Evolutionary conservation across 2,797 vertebrate genomes (phyloP).

Genomic region (Carcharodon carcharias): DNA sequence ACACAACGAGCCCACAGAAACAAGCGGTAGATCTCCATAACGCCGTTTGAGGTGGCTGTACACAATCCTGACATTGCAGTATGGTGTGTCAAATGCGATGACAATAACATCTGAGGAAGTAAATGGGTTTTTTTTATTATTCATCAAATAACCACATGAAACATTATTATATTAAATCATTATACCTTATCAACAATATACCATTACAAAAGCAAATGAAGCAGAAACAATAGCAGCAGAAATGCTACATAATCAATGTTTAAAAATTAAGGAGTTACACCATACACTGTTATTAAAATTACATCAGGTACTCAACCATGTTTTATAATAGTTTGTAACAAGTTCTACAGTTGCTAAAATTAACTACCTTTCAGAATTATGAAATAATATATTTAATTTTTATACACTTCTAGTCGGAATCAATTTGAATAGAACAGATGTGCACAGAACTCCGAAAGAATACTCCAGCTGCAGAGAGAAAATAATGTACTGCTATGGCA

Average conservation of each 20-base stretch:
- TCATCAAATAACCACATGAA: background rate
- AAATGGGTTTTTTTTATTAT: background rate
- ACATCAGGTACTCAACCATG: background rate
- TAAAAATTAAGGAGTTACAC: background rate
- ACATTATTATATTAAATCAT: background rate
- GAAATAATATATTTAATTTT: slow-evolving; percentile 1
- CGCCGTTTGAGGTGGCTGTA: too few species aligned
- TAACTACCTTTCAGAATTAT: background rate
- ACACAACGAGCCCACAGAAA: too few species aligned
- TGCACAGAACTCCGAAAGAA: background rate
- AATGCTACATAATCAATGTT: background rate
- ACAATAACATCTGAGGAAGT: background rate
- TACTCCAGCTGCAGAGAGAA: background rate
- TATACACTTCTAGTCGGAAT: background rate
- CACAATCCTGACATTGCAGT: background rate
- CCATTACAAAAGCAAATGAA: background rate
- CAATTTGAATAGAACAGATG: background rate
- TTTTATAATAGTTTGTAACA: background rate
- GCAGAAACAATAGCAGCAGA: background rate
- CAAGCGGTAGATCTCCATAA: too few species aligned
- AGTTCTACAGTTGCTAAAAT: background rate
- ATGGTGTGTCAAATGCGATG: background rate
- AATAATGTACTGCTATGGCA: background rate
- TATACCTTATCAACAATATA: background rate
- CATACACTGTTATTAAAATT: background rate